phyloP scores from a whole-genome alignment of 1,140 invertebrate species.

The Wasmannia auropunctata region DNA sequence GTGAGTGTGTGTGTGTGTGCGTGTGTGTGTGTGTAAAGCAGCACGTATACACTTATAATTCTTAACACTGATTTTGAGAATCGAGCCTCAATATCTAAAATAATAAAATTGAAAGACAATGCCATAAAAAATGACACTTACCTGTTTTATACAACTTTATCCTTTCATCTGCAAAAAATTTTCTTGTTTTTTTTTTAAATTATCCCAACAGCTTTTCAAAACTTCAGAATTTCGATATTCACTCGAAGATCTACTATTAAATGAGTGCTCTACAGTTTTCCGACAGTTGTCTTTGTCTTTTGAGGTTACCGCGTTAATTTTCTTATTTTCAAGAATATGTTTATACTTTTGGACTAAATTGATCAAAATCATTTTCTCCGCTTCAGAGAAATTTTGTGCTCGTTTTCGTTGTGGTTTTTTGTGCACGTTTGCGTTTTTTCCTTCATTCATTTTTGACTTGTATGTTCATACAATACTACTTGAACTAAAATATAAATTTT shows the following conservation, averaged over 20 bases:
- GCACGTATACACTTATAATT: no score
- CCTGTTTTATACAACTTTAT: constrained; percentile 10
- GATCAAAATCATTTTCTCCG: not conserved
- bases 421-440: not conserved
- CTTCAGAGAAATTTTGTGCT: not conserved
- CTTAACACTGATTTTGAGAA: no score
- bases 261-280: not conserved
- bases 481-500: no score
- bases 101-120: not conserved
- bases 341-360: not conserved
- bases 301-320: not conserved
- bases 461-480: no score
- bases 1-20: no score
- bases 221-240: not conserved
- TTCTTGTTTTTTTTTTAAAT: constrained; percentile 12
- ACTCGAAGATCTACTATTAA: no score
- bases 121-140: not conserved
- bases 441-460: not conserved
- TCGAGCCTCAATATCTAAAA: no score
- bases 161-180: constrained; percentile 5
- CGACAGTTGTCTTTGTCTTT: constrained; percentile 19
- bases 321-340: not conserved
- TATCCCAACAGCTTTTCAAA: constrained; percentile 14
- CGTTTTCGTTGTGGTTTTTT: no score
- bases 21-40: no score